Percentiles rank a stretch among this genome's conserved stretches.
Conservation (phyloP, 2,113 vertebrate genomes). For the Mastomys natalensis region DNA sequence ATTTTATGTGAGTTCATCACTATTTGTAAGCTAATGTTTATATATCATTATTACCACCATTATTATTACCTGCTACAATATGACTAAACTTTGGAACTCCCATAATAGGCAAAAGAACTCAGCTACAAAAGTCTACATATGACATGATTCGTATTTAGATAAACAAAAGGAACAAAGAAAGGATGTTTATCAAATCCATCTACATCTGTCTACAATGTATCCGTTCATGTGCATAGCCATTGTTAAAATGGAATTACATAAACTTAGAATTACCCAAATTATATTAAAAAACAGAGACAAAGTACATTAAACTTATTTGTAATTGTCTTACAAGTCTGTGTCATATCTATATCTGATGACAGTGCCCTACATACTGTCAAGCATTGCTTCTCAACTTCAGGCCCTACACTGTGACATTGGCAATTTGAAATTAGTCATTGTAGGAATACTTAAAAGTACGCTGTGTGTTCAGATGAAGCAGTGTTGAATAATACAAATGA, state of each 20-base stretch:
- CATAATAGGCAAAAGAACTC: neutral
- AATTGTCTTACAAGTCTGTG: neutral
- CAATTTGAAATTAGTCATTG: neutral
- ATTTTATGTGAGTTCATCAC: constrained; percentile 4
- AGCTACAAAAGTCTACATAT: neutral
- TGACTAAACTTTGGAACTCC: neutral
- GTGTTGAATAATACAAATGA: neutral
- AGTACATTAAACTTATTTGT: neutral
- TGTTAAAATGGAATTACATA: constrained; percentile 28
- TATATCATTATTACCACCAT: no score
- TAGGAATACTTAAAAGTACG: neutral
- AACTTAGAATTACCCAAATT: neutral
- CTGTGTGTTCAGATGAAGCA: neutral
- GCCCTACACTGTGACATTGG: neutral
- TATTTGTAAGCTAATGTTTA: neutral
- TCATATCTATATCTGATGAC: neutral
- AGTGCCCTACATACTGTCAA: neutral
- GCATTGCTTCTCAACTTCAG: neutral
- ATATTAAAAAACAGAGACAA: constrained; percentile 18
- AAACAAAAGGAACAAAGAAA: neutral
- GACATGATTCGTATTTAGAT: neutral
- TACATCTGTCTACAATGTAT: neutral
- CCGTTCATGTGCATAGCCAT: neutral
- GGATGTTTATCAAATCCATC: neutral
- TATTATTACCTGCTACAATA: neutral